These are phyloP conservation scores for Drosophila ogumai DNA, from an alignment of 1,140 invertebrate species.

Conservation along the genomic window DNA sequence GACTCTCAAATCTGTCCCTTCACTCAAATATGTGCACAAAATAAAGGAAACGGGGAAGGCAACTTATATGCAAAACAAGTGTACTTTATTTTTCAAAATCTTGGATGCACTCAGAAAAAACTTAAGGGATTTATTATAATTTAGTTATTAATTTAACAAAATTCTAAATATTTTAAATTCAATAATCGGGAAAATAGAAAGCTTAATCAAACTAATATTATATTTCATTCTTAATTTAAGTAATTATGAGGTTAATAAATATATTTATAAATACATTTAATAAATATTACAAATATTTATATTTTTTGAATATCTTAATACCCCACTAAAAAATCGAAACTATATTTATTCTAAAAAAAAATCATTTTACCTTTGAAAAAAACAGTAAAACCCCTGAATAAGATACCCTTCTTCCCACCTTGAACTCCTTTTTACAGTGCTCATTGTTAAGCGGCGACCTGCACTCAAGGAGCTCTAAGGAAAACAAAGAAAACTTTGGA, in stretches of 20 bases:
- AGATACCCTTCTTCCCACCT: background rate
- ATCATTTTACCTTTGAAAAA: background rate
- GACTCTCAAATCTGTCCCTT: constrained; percentile 36
- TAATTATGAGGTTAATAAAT: no score
- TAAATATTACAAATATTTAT: background rate
- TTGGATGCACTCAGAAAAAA: constrained; percentile 5
- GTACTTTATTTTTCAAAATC: constrained; percentile 18
- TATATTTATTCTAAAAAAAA: background rate
- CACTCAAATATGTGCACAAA: constrained; percentile 37
- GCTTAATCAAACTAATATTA: no score
- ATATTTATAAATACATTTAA: no score
- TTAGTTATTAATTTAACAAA: background rate
- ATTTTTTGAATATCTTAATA: background rate
- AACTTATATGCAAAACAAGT: constrained; percentile 6
- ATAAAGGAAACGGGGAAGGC: background rate
- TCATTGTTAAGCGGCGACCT: constrained; percentile 6
- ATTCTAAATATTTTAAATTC: background rate
- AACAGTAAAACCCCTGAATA: background rate
- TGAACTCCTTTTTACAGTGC: background rate
- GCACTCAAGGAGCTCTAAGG: constrained; percentile 25
- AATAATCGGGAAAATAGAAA: no score
- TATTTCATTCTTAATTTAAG: no score
- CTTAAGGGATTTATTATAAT: background rate
- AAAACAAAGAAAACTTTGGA: constrained; percentile 43
- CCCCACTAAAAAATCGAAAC: background rate